Percentiles rank a stretch among this genome's conserved stretches.
Conservation (phyloP, 2,888 invertebrate species). For the Phengaris arion region DNA sequence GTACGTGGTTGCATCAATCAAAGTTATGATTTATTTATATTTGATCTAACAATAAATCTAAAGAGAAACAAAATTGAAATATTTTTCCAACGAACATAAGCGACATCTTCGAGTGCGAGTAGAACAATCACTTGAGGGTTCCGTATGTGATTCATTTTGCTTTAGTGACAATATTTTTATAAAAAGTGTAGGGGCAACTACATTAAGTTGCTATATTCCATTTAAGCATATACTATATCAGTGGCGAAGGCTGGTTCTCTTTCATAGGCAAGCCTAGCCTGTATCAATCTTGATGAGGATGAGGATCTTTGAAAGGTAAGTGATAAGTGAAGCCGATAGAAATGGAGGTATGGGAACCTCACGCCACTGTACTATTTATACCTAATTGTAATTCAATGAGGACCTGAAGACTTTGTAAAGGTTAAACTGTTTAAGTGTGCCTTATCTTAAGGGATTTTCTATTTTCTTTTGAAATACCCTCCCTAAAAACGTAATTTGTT, state of each 20-base stretch:
- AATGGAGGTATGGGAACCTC: too few relatives aligned
- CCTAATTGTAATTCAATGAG: too few relatives aligned
- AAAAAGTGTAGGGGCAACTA: too few relatives aligned
- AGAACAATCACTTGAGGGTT: background rate
- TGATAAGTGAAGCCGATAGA: too few relatives aligned
- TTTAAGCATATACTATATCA: too few relatives aligned
- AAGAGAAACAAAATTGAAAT: background rate
- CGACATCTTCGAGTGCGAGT: slow-evolving; percentile 1
- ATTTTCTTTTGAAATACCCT: background rate
- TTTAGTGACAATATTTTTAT: background rate
- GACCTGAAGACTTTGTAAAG: too few relatives aligned
- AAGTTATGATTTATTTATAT: background rate
- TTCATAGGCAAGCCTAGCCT: too few relatives aligned
- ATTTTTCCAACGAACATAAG: background rate
- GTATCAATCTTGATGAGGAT: too few relatives aligned
- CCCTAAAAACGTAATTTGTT: slow-evolving; percentile 8
- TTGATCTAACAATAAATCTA: background rate
- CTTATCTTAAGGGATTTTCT: background rate
- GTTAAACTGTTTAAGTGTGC: background rate
- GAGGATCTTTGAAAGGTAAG: too few relatives aligned
- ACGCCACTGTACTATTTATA: too few relatives aligned
- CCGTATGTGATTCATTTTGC: background rate
- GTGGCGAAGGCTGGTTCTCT: too few relatives aligned
- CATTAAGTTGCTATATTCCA: too few relatives aligned
- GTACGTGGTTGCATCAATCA: background rate